phyloP scores from a whole-genome alignment of 1,140 invertebrate species.

The Steinernema khuongi region DNA sequence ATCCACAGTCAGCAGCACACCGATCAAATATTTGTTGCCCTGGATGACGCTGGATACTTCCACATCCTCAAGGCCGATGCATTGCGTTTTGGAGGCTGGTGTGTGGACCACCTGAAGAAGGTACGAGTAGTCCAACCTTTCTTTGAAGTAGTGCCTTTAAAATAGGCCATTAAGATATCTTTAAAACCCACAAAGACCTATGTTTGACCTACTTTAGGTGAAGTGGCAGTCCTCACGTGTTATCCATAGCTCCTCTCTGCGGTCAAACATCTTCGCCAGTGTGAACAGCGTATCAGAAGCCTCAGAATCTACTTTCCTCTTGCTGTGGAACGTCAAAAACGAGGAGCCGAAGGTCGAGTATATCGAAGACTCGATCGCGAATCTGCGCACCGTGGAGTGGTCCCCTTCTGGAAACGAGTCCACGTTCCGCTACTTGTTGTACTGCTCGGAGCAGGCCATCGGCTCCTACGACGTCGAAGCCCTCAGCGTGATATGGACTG shows the following conservation, averaged over 20 bases:
- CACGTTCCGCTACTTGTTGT: neutral
- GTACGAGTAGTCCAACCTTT: no score
- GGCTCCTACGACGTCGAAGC: neutral
- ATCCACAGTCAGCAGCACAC: neutral
- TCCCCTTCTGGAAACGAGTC: neutral
- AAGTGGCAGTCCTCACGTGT: neutral
- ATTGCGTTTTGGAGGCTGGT: neutral
- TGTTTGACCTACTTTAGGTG: neutral
- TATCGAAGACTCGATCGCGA: neutral
- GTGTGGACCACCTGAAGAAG: neutral
- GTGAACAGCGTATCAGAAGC: neutral
- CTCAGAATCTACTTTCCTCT: neutral
- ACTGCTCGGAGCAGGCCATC: neutral
- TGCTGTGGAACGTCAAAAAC: neutral
- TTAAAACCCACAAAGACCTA: no score
- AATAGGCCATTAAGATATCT: no score
- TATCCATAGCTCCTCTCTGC: neutral
- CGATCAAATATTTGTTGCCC: neutral
- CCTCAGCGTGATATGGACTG: neutral
- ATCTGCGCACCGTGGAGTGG: neutral
- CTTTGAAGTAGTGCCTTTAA: no score
- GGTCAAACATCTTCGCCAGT: neutral
- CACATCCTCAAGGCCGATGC: neutral
- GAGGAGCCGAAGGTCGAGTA: neutral
- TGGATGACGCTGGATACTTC: neutral